Percentiles rank a stretch among this genome's conserved stretches.
Evolutionary conservation across 1,140 invertebrate species (phyloP).

Genomic region (Listronotus bonariensis): DNA sequence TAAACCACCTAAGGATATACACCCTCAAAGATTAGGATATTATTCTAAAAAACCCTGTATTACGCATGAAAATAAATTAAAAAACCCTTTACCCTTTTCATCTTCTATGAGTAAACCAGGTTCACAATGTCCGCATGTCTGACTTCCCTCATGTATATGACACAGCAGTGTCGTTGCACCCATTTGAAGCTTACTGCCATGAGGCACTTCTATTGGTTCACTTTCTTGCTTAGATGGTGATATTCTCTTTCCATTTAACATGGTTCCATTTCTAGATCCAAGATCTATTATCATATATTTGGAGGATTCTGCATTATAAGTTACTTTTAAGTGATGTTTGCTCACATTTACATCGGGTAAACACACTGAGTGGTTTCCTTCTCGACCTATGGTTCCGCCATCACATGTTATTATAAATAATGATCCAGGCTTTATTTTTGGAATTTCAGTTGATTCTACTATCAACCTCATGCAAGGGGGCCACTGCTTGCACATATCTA

Average conservation of each 20-base stretch:
- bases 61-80: too few relatives aligned
- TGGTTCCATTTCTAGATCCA: slow-evolving; percentile 87
- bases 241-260: slow-evolving; percentile 77
- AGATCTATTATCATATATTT: slow-evolving; percentile 77
- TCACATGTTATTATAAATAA: slow-evolving; percentile 85
- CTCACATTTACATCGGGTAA: slow-evolving; percentile 82
- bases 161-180: slow-evolving; percentile 78
- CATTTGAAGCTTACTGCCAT: slow-evolving; percentile 75
- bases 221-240: slow-evolving; percentile 74
- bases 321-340: slow-evolving; percentile 74
- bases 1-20: too few relatives aligned
- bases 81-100: slow-evolving; percentile 19
- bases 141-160: slow-evolving; percentile 82
- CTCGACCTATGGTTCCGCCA: slow-evolving; percentile 83
- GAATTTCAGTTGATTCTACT: slow-evolving; percentile 72
- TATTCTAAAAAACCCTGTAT: too few relatives aligned
- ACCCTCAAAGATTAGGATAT: too few relatives aligned
- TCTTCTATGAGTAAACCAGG: slow-evolving; percentile 70
- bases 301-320: slow-evolving; percentile 64
- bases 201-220: slow-evolving; percentile 63
- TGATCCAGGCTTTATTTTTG: slow-evolving; percentile 73
- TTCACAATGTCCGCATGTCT: slow-evolving; percentile 89
- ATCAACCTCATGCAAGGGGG: slow-evolving; percentile 89
- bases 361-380: slow-evolving; percentile 74
- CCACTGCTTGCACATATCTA: slow-evolving; percentile 73